Base-by-base conservation (phyloP, 2,888 invertebrate genomes). In the Drosophila diplacantha region DNA sequence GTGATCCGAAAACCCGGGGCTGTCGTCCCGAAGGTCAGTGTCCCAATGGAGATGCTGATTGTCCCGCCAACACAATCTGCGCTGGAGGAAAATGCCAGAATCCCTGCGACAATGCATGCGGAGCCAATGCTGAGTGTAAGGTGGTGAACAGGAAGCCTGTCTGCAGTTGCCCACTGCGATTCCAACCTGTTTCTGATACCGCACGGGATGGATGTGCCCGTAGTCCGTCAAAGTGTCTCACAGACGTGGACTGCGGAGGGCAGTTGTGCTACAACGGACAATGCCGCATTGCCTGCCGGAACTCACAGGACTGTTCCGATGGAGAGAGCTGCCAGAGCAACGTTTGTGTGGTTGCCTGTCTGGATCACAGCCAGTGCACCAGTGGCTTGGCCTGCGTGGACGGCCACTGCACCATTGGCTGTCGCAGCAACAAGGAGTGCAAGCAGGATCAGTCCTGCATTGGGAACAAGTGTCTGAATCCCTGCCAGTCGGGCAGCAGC, bases 341-440 rank as follows among this genome's bases (percentile, higher is more conserved):
- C 85, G 92, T 94, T 71, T 97, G 96, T 83, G 91, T 92, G 64
- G 90, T 93, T n/a, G 92, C 95, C 61, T 96, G 97, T 76, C 91
- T 91, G 50, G 93, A 93, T 58, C 95, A 96, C 85, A 91, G 92
- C 46, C 95, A 96, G 85, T 97, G 97, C 86, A 91, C 93, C 51
- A 88, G 89, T 29, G 93, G 93, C 50, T 92, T 96, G 89, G 95
- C 96, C 12, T 97, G 97, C 85, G 90, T 94, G 14, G 91, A 91
- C 68, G 95, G 94, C 7, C 91, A 93, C 65, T 97, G 97, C 85
- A 88, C 93, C 3, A 89, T 96, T 59, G 97, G 97, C 22, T 97
- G 97, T 85, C 91, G 96, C 81, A 92, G 92, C 75, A 95, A 95
- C 84, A 93, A 92, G 79, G 94, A 96, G 79, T 97, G 97, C 84